Conservation (phyloP, 1,140 invertebrate genomes). For the Phymastichus coffea region DNA sequence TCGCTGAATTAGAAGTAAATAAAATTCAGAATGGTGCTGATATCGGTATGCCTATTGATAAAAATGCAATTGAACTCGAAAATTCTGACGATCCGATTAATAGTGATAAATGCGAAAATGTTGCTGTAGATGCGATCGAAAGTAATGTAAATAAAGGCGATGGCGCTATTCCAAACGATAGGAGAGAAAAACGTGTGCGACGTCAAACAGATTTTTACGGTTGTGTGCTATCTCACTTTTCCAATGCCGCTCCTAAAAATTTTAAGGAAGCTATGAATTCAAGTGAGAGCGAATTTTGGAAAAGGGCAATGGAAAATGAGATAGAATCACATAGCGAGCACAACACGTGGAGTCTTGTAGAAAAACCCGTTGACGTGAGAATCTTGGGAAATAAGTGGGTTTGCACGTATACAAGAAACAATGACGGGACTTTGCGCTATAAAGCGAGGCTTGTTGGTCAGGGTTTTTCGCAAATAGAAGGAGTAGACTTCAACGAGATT, state of each 20-base stretch:
- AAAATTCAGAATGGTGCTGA: no score
- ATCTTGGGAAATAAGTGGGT: slow-evolving; percentile 36
- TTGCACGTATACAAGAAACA: slow-evolving; percentile 40
- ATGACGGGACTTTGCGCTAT: slow-evolving; percentile 40
- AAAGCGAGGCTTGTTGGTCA: slow-evolving; percentile 35
- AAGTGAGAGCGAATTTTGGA: slow-evolving; percentile 32
- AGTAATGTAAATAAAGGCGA: neutral
- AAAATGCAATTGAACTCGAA: neutral
- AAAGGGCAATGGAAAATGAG: slow-evolving; percentile 35
- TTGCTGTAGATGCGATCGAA: neutral
- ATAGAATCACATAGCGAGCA: slow-evolving; percentile 33
- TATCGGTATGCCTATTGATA: neutral
- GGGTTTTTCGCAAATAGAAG: slow-evolving; percentile 15
- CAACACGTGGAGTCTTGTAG: slow-evolving; percentile 32
- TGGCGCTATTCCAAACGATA: neutral
- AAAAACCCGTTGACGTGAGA: slow-evolving; percentile 33
- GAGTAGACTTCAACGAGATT: slow-evolving; percentile 16
- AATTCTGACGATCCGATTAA: neutral
- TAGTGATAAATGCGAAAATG: neutral
- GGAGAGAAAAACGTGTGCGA: neutral
- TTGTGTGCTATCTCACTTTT: neutral
- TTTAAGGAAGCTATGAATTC: slow-evolving; percentile 32
- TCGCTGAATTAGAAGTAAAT: neutral
- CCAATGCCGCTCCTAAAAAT: slow-evolving; percentile 26
- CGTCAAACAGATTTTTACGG: neutral